Percentiles rank a stretch among this genome's conserved stretches.
phyloP scores from a whole-genome alignment of 1,140 invertebrate genomes.

The Ceratosolen fusciceps region DNA sequence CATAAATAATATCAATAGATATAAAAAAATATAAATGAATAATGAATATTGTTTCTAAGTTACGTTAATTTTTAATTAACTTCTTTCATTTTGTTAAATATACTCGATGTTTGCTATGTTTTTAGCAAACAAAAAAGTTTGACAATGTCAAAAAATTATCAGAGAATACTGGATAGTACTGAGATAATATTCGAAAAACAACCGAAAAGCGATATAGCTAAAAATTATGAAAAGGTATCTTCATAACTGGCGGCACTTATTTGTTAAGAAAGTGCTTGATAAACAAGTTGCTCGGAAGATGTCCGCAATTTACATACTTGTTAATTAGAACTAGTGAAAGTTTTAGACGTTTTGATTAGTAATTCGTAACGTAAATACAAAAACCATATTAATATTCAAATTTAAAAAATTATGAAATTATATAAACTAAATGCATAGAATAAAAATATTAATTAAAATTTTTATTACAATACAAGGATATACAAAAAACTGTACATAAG shows the following conservation, averaged over 20 bases:
- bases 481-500: constrained; percentile 65
- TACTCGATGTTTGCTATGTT: background rate
- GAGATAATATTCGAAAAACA: background rate
- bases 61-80: background rate
- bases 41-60: background rate
- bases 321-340: constrained; percentile 17
- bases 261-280: constrained; percentile 34
- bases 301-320: constrained; percentile 15
- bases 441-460: constrained; percentile 60
- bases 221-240: constrained; percentile 14
- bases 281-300: constrained; percentile 35
- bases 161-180: background rate
- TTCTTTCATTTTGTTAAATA: no score
- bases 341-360: no score
- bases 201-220: constrained; percentile 35
- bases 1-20: background rate
- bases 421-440: constrained; percentile 21
- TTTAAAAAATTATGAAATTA: background rate
- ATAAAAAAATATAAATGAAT: no score
- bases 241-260: constrained; percentile 34
- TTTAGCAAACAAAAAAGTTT: background rate
- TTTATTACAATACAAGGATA: constrained; percentile 63
- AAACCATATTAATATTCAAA: no score
- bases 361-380: no score
- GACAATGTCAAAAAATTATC: background rate